Evolutionary conservation across 2,797 vertebrate genomes (phyloP).

Genomic region (Etheostoma perlongum): DNA sequence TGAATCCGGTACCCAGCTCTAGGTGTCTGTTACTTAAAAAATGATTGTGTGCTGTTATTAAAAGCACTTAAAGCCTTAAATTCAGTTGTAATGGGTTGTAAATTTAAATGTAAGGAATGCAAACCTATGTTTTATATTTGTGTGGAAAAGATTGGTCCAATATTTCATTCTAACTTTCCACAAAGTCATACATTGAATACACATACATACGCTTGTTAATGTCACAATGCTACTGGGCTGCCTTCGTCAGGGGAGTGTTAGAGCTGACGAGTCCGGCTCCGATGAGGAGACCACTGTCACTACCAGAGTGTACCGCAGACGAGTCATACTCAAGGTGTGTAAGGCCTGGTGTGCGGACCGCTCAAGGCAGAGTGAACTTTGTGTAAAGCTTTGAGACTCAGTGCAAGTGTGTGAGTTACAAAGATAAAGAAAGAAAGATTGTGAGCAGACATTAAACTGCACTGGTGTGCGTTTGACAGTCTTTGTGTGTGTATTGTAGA

Average conservation of each 20-base stretch:
- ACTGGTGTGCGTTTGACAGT: not conserved
- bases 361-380: conserved; percentile 5
- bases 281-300: conserved; percentile 93
- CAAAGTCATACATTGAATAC: not conserved
- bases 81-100: not conserved
- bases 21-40: too few species aligned
- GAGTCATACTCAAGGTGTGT: conserved; percentile 97
- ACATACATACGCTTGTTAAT: conserved; percentile 23
- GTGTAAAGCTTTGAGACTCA: conserved; percentile 3
- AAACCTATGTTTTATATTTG: not conserved
- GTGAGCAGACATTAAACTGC: not conserved
- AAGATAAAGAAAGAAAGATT: not conserved
- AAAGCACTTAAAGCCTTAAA: not conserved
- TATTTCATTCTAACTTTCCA: not conserved
- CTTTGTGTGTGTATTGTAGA: conserved; percentile 11
- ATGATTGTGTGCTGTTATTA: too few species aligned
- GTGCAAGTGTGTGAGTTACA: not conserved
- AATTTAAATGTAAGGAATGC: too few species aligned
- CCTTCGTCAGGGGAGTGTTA: conserved; percentile 89
- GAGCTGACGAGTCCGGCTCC: conserved; percentile 88
- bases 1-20: too few species aligned
- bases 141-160: not conserved
- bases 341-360: conserved; percentile 43
- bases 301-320: conserved; percentile 92
- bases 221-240: conserved; percentile 81